Percentiles rank a stretch among this genome's conserved stretches.
Conservation (phyloP, 2,888 invertebrate genomes). For the Archaeoteleia sp. region DNA sequence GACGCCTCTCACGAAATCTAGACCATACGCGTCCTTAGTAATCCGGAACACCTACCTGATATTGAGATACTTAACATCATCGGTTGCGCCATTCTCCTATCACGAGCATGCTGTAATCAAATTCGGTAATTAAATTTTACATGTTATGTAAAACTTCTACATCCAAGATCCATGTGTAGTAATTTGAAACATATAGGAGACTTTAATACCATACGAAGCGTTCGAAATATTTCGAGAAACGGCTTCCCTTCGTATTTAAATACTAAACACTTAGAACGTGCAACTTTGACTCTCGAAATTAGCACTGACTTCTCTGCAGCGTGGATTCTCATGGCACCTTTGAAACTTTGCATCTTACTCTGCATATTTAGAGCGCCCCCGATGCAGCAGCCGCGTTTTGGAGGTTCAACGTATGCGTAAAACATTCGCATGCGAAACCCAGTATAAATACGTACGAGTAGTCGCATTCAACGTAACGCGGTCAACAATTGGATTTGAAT, state of each 20-base stretch:
- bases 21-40: slow-evolving; percentile 9
- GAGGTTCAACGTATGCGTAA: slow-evolving; percentile 38
- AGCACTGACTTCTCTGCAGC: slow-evolving; percentile 34
- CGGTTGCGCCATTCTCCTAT: slow-evolving; percentile 5
- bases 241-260: slow-evolving; percentile 23
- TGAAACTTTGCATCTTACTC: slow-evolving; percentile 38
- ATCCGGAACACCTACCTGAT: slow-evolving; percentile 5
- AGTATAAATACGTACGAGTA: slow-evolving; percentile 47
- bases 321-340: slow-evolving; percentile 26
- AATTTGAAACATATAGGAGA: too few species aligned
- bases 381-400: slow-evolving; percentile 27
- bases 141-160: too few species aligned
- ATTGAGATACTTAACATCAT: slow-evolving; percentile 9
- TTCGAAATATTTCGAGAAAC: slow-evolving; percentile 21
- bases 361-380: slow-evolving; percentile 46
- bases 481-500: slow-evolving; percentile 54
- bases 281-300: slow-evolving; percentile 25
- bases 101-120: slow-evolving; percentile 9
- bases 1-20: slow-evolving; percentile 23
- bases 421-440: slow-evolving; percentile 47
- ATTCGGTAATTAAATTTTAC: too few species aligned
- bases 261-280: slow-evolving; percentile 19
- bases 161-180: too few species aligned
- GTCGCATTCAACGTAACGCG: slow-evolving; percentile 48
- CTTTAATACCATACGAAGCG: neutral